These are phyloP conservation scores for Drosophila colorata DNA, from an alignment of 2,888 invertebrate genomes.

Conservation along the genomic window DNA sequence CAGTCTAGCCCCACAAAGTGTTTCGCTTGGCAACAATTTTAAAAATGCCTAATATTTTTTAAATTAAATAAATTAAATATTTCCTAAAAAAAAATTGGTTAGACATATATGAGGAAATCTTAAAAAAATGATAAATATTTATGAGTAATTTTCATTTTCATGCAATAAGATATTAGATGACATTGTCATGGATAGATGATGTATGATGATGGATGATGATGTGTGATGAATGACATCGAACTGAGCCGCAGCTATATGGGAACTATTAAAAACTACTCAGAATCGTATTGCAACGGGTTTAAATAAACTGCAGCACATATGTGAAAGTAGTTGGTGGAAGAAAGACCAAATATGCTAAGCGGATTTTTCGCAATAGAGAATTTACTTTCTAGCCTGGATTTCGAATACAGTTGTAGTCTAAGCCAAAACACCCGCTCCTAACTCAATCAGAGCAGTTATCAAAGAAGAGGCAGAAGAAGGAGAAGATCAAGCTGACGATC, in stretches of 20 bases:
- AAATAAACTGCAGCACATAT: conserved; percentile 36
- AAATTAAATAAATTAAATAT: no score
- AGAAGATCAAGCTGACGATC: conserved; percentile 4
- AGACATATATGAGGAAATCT: no score
- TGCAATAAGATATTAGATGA: neutral
- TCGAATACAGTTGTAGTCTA: conserved; percentile 34
- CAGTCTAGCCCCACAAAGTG: no score
- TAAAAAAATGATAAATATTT: no score
- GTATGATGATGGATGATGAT: no score
- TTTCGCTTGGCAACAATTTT: no score
- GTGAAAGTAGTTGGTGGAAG: conserved; percentile 64
- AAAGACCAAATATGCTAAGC: conserved; percentile 63
- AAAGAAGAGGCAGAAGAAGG: neutral
- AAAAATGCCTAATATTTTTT: no score
- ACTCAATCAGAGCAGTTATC: conserved; percentile 9
- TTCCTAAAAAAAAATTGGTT: no score
- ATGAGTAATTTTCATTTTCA: no score
- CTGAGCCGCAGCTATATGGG: neutral
- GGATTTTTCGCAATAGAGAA: conserved; percentile 67
- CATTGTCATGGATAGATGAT: neutral
- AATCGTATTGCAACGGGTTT: conserved; percentile 40
- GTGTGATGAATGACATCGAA: no score
- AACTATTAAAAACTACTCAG: conserved; percentile 13
- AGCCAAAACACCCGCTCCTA: conserved; percentile 23
- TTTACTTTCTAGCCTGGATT: conserved; percentile 80